Conservation (phyloP, 2,113 vertebrate species). For the Phrynosoma blainvillii region DNA sequence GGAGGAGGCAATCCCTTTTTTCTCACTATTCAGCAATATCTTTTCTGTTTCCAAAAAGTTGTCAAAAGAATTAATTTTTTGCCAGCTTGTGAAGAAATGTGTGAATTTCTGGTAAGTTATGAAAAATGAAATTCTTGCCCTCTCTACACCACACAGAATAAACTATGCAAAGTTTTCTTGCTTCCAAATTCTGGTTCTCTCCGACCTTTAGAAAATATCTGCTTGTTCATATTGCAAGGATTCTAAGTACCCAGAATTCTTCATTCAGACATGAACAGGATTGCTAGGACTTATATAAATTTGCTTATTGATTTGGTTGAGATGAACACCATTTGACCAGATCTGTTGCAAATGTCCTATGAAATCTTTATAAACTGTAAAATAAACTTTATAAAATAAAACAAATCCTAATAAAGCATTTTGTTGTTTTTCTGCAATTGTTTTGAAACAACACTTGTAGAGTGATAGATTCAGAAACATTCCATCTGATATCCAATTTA, state of each 20-base stretch:
- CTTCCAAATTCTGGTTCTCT: not conserved
- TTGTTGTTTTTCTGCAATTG: not conserved
- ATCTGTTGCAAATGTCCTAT: constrained; percentile 5
- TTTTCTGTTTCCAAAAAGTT: not conserved
- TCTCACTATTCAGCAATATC: not conserved
- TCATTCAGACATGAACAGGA: not conserved
- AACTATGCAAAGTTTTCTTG: not conserved
- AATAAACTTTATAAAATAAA: not conserved
- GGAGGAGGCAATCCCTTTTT: not conserved
- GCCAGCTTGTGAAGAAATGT: no score
- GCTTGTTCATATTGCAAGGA: not conserved
- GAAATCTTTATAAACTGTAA: not conserved
- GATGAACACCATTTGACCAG: constrained; percentile 5
- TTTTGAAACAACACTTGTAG: not conserved
- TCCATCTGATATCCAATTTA: not conserved
- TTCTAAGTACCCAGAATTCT: not conserved
- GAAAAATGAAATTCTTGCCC: no score
- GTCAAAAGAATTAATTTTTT: not conserved
- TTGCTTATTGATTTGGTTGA: not conserved
- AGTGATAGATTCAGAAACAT: not conserved
- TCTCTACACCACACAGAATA: not conserved
- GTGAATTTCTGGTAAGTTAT: no score
- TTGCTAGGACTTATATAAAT: not conserved
- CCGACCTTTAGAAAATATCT: not conserved
- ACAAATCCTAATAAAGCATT: not conserved